Percentiles rank a stretch among this genome's conserved stretches.
phyloP scores from a whole-genome alignment of 2,888 invertebrate species.

The Cremastobaeus sp. region DNA sequence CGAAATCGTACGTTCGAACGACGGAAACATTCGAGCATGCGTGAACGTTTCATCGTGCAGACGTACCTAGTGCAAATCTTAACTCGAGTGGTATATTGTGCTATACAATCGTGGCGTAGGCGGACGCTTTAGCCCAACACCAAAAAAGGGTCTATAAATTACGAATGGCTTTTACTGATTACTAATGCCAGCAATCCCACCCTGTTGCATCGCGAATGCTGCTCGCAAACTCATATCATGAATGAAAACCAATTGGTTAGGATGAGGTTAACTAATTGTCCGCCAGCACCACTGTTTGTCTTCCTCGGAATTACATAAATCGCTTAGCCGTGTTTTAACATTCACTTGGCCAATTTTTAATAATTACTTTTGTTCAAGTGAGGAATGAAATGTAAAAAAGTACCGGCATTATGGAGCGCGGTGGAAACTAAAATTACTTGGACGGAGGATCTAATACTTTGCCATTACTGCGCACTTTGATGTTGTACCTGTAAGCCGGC shows the following conservation, averaged over 20 bases:
- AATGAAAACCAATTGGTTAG: conserved; percentile 27
- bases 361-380: too few relatives aligned
- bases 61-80: conserved; percentile 67
- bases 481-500: conserved; percentile 77
- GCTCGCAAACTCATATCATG: conserved; percentile 16
- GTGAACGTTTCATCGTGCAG: conserved; percentile 73
- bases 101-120: conserved; percentile 65
- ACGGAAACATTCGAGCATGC: conserved; percentile 70
- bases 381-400: conserved; percentile 16
- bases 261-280: conserved; percentile 41
- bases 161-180: conserved; percentile 52
- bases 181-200: conserved; percentile 67
- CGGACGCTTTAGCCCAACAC: conserved; percentile 67
- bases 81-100: conserved; percentile 61
- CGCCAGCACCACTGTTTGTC: conserved; percentile 64
- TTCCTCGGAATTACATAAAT: conserved; percentile 9
- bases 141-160: conserved; percentile 51
- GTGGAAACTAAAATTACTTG: conserved; percentile 69
- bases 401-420: conserved; percentile 52
- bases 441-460: conserved; percentile 78
- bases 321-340: too few relatives aligned
- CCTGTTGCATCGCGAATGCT: conserved; percentile 10
- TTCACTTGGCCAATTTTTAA: too few relatives aligned
- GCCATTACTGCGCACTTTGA: conserved; percentile 76
- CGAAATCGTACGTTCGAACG: conserved; percentile 71